Evolutionary conservation across 2,888 invertebrate genomes (phyloP).

Genomic region (Globia sparganii): DNA sequence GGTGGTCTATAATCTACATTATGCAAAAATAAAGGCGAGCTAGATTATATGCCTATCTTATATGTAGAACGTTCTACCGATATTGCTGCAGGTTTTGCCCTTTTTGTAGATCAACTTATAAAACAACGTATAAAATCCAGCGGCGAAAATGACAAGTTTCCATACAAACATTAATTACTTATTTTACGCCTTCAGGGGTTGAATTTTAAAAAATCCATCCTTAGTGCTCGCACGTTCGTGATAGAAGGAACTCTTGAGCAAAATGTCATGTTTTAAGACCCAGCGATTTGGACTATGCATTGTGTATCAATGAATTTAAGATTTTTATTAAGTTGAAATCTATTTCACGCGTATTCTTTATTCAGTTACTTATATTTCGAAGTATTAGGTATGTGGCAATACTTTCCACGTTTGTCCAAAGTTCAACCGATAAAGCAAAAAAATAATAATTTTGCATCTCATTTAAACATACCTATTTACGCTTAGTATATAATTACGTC

Average conservation of each 20-base stretch:
- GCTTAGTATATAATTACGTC: neutral
- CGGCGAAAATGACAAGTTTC: neutral
- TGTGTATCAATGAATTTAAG: neutral
- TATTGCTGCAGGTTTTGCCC: neutral
- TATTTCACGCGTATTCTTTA: neutral
- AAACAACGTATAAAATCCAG: too few species aligned
- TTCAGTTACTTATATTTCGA: neutral
- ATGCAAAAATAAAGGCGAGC: constrained; percentile 1
- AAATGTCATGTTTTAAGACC: neutral
- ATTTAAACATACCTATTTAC: neutral
- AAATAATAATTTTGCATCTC: constrained; percentile 6
- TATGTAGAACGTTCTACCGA: neutral
- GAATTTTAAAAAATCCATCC: neutral
- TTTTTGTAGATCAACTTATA: neutral
- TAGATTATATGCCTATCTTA: neutral
- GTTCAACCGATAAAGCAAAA: neutral
- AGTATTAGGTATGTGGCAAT: neutral
- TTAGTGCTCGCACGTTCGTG: neutral
- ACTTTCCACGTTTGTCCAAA: constrained; percentile 16
- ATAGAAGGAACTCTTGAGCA: neutral
- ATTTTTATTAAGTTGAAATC: neutral
- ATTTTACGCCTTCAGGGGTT: neutral
- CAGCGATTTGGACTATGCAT: too few species aligned
- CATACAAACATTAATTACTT: neutral
- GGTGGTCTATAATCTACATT: neutral